These are phyloP conservation scores for Apus apus DNA, from an alignment of 2,113 vertebrate species.

Conservation along the genomic window DNA sequence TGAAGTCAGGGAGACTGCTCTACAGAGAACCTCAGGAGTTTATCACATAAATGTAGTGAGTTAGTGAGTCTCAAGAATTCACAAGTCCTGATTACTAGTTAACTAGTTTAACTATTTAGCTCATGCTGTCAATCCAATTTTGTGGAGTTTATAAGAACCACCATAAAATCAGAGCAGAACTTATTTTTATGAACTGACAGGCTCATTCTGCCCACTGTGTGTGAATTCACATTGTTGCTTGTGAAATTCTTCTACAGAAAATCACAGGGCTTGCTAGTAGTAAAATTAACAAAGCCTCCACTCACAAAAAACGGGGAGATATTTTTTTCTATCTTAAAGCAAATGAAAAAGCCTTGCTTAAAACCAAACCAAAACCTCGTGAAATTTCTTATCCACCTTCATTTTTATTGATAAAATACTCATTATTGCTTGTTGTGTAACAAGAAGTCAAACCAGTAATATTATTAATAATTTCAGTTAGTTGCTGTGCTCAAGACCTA, in stretches of 20 bases:
- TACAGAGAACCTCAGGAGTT: not conserved
- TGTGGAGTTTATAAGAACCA: not conserved
- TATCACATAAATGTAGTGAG: not conserved
- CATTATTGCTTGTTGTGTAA: not conserved
- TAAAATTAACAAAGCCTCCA: not conserved
- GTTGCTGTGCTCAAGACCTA: not conserved
- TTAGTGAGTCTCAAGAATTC: not conserved
- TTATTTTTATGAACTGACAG: not conserved
- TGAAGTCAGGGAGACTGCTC: not conserved
- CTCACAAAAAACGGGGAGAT: not conserved
- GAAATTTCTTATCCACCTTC: not conserved
- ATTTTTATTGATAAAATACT: not conserved
- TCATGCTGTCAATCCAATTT: not conserved
- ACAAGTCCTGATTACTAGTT: not conserved
- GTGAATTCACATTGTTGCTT: not conserved
- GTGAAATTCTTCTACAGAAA: not conserved
- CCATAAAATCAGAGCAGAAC: not conserved
- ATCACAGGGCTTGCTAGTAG: not conserved
- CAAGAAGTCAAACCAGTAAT: not conserved
- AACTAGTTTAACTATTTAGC: not conserved
- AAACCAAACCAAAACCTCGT: not conserved
- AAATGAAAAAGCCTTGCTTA: not conserved
- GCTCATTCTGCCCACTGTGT: not conserved
- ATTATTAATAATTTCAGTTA: not conserved
- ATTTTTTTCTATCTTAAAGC: not conserved